These are phyloP conservation scores for Deilephila porcellus DNA, from an alignment of 2,888 invertebrate genomes.

Conservation along the genomic window DNA sequence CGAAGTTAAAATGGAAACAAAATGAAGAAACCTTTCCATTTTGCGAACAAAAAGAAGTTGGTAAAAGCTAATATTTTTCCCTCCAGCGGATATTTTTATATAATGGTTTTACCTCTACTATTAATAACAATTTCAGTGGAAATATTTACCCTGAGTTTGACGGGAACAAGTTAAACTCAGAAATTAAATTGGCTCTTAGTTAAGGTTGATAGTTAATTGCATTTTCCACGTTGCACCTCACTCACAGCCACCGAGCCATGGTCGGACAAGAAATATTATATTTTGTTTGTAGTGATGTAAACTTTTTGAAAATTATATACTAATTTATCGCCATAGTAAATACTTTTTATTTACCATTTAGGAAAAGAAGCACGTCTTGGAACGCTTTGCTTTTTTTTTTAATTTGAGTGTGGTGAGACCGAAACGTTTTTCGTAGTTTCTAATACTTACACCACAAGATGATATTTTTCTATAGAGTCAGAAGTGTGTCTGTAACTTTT, in stretches of 20 bases:
- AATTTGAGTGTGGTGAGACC: no score
- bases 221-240: conserved; percentile 12
- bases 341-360: no score
- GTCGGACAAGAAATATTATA: not conserved
- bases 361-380: no score
- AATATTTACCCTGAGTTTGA: conserved; percentile 1
- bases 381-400: no score
- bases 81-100: not conserved
- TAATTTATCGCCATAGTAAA: no score
- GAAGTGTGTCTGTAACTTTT: no score
- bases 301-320: no score
- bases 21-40: not conserved
- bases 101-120: not conserved
- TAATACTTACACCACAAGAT: no score
- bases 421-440: no score
- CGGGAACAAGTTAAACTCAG: conserved; percentile 19
- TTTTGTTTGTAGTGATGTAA: not conserved
- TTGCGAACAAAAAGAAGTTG: not conserved
- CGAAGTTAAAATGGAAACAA: not conserved
- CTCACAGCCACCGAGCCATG: not conserved
- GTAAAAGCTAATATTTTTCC: not conserved
- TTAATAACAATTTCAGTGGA: conserved; percentile 13
- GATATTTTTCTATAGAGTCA: no score
- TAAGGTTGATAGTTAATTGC: conserved; percentile 14
- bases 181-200: conserved; percentile 17